Evolutionary conservation across 1,140 invertebrate genomes (phyloP).

Genomic region (Lasaia peninsularis): DNA sequence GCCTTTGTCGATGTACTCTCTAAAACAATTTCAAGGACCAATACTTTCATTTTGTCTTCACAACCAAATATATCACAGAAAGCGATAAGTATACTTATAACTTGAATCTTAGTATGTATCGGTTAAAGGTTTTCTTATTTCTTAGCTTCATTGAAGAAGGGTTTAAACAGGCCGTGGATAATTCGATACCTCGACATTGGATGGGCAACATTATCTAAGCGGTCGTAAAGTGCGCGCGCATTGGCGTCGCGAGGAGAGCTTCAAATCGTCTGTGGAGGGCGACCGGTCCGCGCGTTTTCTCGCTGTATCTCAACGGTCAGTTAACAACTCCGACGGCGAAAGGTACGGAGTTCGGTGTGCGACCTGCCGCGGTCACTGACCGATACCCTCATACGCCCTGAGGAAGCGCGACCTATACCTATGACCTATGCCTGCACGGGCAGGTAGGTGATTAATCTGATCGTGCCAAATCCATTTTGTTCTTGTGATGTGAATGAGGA

Average conservation of each 20-base stretch:
- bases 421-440: constrained; percentile 27
- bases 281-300: constrained; percentile 56
- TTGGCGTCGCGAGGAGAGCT: constrained; percentile 61
- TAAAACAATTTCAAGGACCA: constrained; percentile 7
- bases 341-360: constrained; percentile 44
- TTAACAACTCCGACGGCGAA: constrained; percentile 54
- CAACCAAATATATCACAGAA: not conserved
- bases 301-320: constrained; percentile 46
- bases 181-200: constrained; percentile 67
- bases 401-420: constrained; percentile 22
- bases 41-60: not conserved
- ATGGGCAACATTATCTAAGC: constrained; percentile 62
- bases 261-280: constrained; percentile 71
- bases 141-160: not conserved
- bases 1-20: constrained; percentile 56
- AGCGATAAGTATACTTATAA: too few species aligned
- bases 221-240: constrained; percentile 60
- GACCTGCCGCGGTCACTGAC: constrained; percentile 53
- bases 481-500: constrained; percentile 24
- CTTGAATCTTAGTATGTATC: not conserved
- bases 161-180: constrained; percentile 38
- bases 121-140: not conserved
- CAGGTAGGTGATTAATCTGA: not conserved
- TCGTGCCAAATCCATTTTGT: constrained; percentile 28
- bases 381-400: constrained; percentile 36